Evolutionary conservation across 2,888 invertebrate species (phyloP).

Genomic region (Litoditis marina): DNA sequence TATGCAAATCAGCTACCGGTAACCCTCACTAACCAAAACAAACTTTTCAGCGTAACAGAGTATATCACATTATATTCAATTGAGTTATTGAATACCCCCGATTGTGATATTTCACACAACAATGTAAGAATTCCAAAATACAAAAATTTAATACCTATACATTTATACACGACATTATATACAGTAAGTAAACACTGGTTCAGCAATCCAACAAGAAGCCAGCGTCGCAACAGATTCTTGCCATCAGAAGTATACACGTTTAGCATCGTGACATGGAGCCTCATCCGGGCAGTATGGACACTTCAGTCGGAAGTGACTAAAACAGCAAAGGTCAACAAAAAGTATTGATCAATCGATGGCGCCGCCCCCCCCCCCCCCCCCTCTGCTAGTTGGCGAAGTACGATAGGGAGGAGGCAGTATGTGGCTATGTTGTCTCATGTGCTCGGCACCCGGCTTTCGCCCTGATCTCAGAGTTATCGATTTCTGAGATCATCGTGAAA

Average conservation of each 20-base stretch:
- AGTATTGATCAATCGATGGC: conserved; percentile 10
- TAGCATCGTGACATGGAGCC: conserved; percentile 85
- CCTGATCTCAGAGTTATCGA: conserved; percentile 39
- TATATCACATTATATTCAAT: too few relatives aligned
- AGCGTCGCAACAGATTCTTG: too few relatives aligned
- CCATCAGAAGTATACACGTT: conserved; percentile 77
- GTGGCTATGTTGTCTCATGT: conserved; percentile 15
- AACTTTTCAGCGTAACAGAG: too few relatives aligned
- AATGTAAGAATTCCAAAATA: too few relatives aligned
- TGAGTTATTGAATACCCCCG: too few relatives aligned
- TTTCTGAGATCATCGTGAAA: conserved; percentile 50
- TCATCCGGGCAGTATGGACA: conserved; percentile 98
- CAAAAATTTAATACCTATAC: too few relatives aligned
- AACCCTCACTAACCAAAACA: too few relatives aligned
- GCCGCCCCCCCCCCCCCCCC: conserved; percentile 10
- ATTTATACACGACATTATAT: too few relatives aligned
- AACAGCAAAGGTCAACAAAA: conserved; percentile 27
- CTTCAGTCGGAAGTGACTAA: conserved; percentile 66
- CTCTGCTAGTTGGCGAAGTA: background rate
- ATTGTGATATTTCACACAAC: too few relatives aligned
- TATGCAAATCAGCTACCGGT: too few relatives aligned
- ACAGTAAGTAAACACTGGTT: too few relatives aligned
- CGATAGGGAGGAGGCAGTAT: conserved; percentile 7
- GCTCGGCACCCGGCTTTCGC: conserved; percentile 41
- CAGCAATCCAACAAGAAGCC: too few relatives aligned